Percentiles rank a stretch among this genome's conserved stretches.
phyloP scores from a whole-genome alignment of 2,113 vertebrate genomes.

The Pionites leucogaster region DNA sequence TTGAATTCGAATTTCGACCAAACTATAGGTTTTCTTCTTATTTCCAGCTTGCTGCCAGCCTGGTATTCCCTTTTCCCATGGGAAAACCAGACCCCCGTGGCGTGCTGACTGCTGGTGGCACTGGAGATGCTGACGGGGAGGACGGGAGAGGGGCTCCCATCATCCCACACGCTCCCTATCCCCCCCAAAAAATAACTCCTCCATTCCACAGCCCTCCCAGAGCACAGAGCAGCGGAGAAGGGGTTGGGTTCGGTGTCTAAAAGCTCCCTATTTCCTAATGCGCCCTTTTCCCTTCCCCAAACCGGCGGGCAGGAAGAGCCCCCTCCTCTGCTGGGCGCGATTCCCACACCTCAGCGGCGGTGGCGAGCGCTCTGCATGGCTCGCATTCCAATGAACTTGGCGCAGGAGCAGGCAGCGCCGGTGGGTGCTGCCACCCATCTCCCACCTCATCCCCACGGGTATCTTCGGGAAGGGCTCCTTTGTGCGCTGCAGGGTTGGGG shows the following conservation, averaged over 20 bases:
- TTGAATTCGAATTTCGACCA: background rate
- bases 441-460: background rate
- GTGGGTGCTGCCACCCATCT: background rate
- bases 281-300: background rate
- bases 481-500: background rate
- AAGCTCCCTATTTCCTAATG: background rate
- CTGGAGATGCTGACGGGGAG: background rate
- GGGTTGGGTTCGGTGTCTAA: background rate
- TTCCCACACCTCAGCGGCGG: conserved; percentile 52
- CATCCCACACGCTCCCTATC: background rate
- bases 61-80: background rate
- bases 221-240: fast-evolving
- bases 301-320: background rate
- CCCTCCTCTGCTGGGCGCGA: background rate
- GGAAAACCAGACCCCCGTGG: background rate
- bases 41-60: background rate
- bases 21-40: background rate
- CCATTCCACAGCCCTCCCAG: background rate
- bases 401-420: background rate
- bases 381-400: conserved; percentile 33
- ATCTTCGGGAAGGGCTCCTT: background rate
- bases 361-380: conserved; percentile 32
- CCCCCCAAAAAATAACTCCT: background rate
- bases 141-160: background rate
- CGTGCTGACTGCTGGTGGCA: background rate